Evolutionary conservation across 1,140 invertebrate genomes (phyloP).

Genomic region (Monochamus saltuarius): DNA sequence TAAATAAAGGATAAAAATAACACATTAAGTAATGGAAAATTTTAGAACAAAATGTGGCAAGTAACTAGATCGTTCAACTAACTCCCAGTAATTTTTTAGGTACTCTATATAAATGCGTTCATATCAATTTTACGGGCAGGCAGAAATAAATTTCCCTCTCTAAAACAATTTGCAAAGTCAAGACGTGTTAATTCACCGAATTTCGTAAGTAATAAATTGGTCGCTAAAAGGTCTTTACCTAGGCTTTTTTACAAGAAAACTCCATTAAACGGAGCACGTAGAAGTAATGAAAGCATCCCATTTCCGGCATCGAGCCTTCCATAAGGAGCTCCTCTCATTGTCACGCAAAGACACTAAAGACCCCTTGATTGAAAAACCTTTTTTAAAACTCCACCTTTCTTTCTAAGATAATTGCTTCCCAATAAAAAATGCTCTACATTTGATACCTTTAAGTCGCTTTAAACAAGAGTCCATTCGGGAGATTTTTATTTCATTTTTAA

Average conservation of each 20-base stretch:
- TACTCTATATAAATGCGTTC: no score
- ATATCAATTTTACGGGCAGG: not conserved
- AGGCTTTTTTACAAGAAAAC: constrained; percentile 47
- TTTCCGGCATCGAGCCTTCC: constrained; percentile 36
- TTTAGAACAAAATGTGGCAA: no score
- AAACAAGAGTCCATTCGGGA: constrained; percentile 19
- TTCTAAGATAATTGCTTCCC: constrained; percentile 40
- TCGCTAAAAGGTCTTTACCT: constrained; percentile 44
- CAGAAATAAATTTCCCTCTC: constrained; percentile 1
- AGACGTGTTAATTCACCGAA: constrained; percentile 25
- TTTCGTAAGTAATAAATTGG: constrained; percentile 40
- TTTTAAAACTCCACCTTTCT: constrained; percentile 34
- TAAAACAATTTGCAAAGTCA: constrained; percentile 22
- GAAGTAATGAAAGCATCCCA: constrained; percentile 45
- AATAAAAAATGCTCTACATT: constrained; percentile 30
- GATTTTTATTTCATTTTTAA: constrained; percentile 32
- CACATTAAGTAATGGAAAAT: no score
- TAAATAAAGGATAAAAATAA: no score
- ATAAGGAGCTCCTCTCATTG: constrained; percentile 37
- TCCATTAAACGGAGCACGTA: constrained; percentile 47
- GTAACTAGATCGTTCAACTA: no score
- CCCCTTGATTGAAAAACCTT: constrained; percentile 44
- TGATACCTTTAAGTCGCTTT: constrained; percentile 35
- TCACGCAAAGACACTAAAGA: constrained; percentile 47
- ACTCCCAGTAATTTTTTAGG: no score